Conservation (phyloP, 2,797 vertebrate genomes). For the Eurystomus glaucurus region DNA sequence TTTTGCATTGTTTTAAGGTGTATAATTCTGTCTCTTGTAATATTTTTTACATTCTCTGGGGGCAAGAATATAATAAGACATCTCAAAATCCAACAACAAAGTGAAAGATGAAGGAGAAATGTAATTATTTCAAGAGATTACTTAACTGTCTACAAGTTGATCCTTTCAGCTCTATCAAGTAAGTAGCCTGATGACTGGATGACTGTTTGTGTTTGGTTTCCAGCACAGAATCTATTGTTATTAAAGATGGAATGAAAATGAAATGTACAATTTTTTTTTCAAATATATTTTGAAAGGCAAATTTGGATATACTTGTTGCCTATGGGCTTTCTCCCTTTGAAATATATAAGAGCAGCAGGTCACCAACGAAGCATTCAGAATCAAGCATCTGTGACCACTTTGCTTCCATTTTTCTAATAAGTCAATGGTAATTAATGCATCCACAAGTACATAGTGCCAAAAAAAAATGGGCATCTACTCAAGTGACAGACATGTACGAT, state of each 20-base stretch:
- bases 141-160: neutral
- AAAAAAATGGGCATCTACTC: neutral
- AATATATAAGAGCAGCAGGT: neutral
- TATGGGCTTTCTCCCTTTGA: neutral
- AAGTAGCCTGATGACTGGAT: neutral
- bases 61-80: slow-evolving; percentile 3
- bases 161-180: neutral
- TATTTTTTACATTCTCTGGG: neutral
- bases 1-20: slow-evolving; percentile 25
- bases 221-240: neutral
- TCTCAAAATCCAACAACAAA: slow-evolving; percentile 59
- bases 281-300: neutral
- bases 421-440: neutral
- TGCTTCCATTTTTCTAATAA: slow-evolving; percentile 12
- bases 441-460: neutral
- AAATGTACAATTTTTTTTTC: neutral
- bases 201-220: neutral
- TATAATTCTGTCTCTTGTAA: neutral
- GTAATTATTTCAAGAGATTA: slow-evolving; percentile 34
- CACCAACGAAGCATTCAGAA: neutral
- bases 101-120: slow-evolving; percentile 35
- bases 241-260: neutral
- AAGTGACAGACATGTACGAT: neutral
- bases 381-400: neutral
- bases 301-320: neutral